Conservation (phyloP, 2,797 vertebrate species). For the Anolis apletophallus region DNA sequence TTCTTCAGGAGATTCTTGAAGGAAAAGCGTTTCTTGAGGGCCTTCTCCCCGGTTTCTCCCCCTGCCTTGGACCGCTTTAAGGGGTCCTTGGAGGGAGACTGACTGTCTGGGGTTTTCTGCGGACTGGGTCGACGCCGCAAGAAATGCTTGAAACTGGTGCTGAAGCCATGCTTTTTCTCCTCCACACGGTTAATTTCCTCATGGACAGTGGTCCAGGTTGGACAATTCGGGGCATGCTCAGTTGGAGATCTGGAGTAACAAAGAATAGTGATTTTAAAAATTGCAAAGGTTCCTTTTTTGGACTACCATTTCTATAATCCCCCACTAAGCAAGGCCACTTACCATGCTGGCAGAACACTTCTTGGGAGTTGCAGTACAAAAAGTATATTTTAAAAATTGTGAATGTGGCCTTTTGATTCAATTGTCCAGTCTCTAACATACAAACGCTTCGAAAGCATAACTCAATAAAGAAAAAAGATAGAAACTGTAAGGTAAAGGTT, state of each 20-base stretch:
- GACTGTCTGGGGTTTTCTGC: background rate
- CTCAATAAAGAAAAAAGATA: too few species aligned
- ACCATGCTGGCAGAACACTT: too few species aligned
- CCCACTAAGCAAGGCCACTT: too few species aligned
- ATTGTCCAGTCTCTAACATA: background rate
- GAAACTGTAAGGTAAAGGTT: too few species aligned
- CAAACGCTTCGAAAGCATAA: background rate
- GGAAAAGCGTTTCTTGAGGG: constrained; percentile 30
- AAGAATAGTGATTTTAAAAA: too few species aligned
- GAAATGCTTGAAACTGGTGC: constrained; percentile 75
- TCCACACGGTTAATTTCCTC: constrained; percentile 76
- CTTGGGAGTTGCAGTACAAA: too few species aligned
- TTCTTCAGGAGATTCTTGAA: constrained; percentile 37
- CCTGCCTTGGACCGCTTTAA: constrained; percentile 65
- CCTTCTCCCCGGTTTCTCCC: background rate
- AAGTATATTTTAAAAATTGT: too few species aligned
- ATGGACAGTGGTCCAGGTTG: constrained; percentile 62
- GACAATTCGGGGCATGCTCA: constrained; percentile 28
- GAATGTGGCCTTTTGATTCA: too few species aligned
- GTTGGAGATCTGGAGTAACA: constrained; percentile 3
- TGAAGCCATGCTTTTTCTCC: constrained; percentile 79
- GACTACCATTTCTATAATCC: too few species aligned
- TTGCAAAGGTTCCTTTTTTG: too few species aligned
- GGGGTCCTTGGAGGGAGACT: constrained; percentile 42
- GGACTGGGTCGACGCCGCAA: constrained; percentile 54